These are phyloP conservation scores for Trachelus tabidus DNA, from an alignment of 2,888 invertebrate genomes.

Conservation along the genomic window DNA sequence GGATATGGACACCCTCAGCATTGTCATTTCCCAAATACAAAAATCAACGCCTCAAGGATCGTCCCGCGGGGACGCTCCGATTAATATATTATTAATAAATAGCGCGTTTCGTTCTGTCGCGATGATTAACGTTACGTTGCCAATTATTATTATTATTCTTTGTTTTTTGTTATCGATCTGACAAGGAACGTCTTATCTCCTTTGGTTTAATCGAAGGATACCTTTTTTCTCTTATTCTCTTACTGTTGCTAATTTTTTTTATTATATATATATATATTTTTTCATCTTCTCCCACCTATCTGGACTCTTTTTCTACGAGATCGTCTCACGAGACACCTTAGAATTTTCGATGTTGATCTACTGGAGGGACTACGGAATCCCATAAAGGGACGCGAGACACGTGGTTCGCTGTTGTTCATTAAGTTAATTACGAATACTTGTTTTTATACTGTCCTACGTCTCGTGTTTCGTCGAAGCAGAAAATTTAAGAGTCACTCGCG, in stretches of 20 bases:
- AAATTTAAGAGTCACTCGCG: background rate
- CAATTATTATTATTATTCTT: background rate
- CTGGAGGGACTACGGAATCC: background rate
- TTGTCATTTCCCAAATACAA: background rate
- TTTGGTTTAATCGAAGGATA: background rate
- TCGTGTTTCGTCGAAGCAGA: background rate
- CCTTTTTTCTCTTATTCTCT: slow-evolving; percentile 11
- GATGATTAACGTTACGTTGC: background rate
- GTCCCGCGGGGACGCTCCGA: background rate
- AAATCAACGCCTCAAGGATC: background rate
- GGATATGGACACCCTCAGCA: background rate
- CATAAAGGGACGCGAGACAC: background rate
- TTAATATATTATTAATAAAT: background rate
- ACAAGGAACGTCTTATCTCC: background rate
- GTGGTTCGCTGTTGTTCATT: background rate
- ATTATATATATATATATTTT: background rate
- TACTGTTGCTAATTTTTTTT: slow-evolving; percentile 3
- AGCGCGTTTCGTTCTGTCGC: background rate
- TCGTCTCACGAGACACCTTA: background rate
- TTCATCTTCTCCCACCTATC: background rate
- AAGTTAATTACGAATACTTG: background rate
- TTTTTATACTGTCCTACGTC: background rate
- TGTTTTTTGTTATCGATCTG: background rate
- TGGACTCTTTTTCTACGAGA: background rate
- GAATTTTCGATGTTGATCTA: background rate